These are phyloP conservation scores for Oncorhynchus nerka DNA, from an alignment of 2,113 vertebrate species.

Conservation along the genomic window DNA sequence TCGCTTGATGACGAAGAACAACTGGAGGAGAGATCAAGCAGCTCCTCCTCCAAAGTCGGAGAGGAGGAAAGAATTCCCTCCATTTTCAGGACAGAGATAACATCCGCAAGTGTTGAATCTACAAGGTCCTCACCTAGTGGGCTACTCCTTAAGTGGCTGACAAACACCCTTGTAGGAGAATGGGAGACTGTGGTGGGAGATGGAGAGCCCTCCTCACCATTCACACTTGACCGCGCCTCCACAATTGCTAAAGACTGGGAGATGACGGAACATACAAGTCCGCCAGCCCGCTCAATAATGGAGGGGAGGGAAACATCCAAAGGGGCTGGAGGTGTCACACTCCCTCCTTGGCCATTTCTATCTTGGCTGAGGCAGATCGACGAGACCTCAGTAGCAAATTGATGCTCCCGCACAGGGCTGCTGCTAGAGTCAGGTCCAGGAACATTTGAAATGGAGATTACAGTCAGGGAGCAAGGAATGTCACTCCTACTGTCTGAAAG, in stretches of 20 bases:
- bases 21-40: not conserved
- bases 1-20: not conserved
- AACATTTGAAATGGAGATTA: no score
- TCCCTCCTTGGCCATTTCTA: not conserved
- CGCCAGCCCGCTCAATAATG: not conserved
- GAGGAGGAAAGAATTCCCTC: not conserved
- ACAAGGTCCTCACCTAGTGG: not conserved
- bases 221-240: not conserved
- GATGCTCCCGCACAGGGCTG: no score
- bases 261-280: not conserved
- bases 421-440: no score
- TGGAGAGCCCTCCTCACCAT: not conserved
- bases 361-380: not conserved
- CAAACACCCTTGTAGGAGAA: not conserved
- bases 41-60: not conserved
- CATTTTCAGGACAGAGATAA: not conserved
- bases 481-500: no score
- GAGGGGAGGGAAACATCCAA: not conserved
- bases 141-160: not conserved
- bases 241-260: not conserved
- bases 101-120: not conserved
- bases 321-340: not conserved
- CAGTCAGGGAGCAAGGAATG: no score
- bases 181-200: not conserved
- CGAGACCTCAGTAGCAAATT: no score